Evolutionary conservation across 2,888 invertebrate species (phyloP), one percentile per base, ranked within the genome.

Genomic region (Coenonympha arcania): DNA sequence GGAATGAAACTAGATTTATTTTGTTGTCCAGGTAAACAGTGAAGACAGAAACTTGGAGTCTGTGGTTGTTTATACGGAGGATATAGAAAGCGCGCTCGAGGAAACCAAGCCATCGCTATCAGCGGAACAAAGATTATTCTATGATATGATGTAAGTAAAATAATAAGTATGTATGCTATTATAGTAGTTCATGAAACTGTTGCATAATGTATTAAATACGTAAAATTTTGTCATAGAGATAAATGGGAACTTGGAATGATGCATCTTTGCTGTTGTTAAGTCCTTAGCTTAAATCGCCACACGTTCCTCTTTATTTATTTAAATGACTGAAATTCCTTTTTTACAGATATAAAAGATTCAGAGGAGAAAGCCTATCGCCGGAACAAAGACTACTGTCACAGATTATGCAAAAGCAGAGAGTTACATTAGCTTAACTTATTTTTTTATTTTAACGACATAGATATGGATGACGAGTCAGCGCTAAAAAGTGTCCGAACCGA

Each of bases 101-200:
- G 90, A 90, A 53, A 94, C 94, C 22, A 90, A 90, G 50, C 95
- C 96, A 0, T 95, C 95, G 1, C 87, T 96, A 3, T 91, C 91
- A 4, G 70, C 68, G 11, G 77, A 88, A 20, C 95, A 96, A 68
- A 88, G 90, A 56, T 59, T 76, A 11, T 93, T 91, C 76, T 96
- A 93, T 70, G 89, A 92, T 59, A 87, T 79, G 69, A 92, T 94
- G 95, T 95, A 76, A 90, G 92, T 88, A n/a, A n/a, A n/a, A n/a
- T n/a, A n/a, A n/a, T n/a, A n/a, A n/a, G n/a, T n/a, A n/a, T n/a
- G n/a, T n/a, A n/a, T n/a, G n/a, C n/a, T n/a, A n/a, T n/a, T n/a
- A n/a, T n/a, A n/a, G n/a, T n/a, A n/a, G n/a, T n/a, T n/a, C n/a
- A n/a, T n/a, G n/a, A n/a, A n/a, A n/a, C n/a, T n/a, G n/a, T n/a